Evolutionary conservation across 1,140 invertebrate species (phyloP).

Genomic region (Mylabris phalerata): DNA sequence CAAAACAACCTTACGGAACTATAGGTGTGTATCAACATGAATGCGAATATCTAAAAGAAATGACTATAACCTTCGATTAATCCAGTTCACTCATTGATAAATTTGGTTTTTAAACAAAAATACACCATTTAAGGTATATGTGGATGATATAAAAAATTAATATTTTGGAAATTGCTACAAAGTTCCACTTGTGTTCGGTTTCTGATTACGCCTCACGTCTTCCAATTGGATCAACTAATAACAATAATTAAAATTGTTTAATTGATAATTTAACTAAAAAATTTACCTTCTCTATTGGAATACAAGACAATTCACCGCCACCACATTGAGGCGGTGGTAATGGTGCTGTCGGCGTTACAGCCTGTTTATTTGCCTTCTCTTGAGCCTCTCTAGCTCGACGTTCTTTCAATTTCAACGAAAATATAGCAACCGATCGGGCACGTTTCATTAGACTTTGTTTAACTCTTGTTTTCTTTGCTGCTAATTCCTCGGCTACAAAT

Average conservation of each 20-base stretch:
- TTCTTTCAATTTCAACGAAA: constrained; percentile 70
- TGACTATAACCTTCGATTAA: no score
- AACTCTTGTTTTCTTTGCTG: constrained; percentile 61
- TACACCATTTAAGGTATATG: no score
- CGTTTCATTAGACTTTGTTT: constrained; percentile 70
- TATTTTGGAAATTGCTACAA: constrained; percentile 6
- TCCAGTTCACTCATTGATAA: no score
- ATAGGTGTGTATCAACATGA: constrained; percentile 1
- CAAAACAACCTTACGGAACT: constrained; percentile 16
- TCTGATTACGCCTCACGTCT: constrained; percentile 45
- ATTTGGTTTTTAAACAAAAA: no score
- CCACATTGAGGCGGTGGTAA: constrained; percentile 53
- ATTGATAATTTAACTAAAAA: not conserved
- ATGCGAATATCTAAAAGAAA: no score
- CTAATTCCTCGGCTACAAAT: constrained; percentile 46
- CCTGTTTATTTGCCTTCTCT: constrained; percentile 47
- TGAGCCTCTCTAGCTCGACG: constrained; percentile 65
- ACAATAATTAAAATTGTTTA: constrained; percentile 3
- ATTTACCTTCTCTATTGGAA: constrained; percentile 67
- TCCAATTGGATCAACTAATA: constrained; percentile 58
- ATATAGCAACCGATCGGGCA: constrained; percentile 73
- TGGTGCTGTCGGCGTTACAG: constrained; percentile 40
- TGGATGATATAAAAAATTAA: no score
- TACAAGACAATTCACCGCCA: constrained; percentile 70
- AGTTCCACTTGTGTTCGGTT: constrained; percentile 17